These are phyloP conservation scores for Botia almorhae DNA, from an alignment of 2,797 vertebrate genomes.

Conservation along the genomic window DNA sequence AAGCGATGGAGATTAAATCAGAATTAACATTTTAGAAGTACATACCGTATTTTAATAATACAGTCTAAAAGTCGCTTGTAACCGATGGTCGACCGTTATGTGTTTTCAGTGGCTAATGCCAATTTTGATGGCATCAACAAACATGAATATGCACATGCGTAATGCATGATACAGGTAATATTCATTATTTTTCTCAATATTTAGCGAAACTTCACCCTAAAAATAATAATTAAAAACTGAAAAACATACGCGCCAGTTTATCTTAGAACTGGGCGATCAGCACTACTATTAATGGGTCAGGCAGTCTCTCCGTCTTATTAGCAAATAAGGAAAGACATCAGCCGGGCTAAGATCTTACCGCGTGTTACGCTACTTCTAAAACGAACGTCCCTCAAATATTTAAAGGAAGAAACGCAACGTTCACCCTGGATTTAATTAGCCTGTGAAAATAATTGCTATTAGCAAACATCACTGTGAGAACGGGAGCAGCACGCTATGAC, in stretches of 20 bases:
- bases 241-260: too few relatives aligned
- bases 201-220: not conserved
- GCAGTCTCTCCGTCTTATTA: not conserved
- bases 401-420: slow-evolving; percentile 56
- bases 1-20: slow-evolving; percentile 4
- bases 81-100: not conserved
- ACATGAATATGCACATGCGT: not conserved
- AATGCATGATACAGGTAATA: not conserved
- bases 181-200: too few relatives aligned
- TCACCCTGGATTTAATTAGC: slow-evolving; percentile 80
- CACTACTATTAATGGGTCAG: too few relatives aligned
- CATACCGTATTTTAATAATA: not conserved
- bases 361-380: slow-evolving; percentile 66
- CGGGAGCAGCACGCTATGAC: slow-evolving; percentile 64
- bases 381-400: slow-evolving; percentile 67
- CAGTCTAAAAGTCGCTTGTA: not conserved
- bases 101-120: not conserved
- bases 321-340: not conserved
- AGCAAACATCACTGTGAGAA: slow-evolving; percentile 71
- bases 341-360: not conserved
- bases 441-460: slow-evolving; percentile 83
- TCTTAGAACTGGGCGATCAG: too few relatives aligned
- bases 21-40: slow-evolving; percentile 10
- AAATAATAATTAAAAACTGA: not conserved
- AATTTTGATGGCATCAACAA: not conserved